phyloP scores from a whole-genome alignment of 2,113 vertebrate species.

The Coryphaenoides rupestris region DNA sequence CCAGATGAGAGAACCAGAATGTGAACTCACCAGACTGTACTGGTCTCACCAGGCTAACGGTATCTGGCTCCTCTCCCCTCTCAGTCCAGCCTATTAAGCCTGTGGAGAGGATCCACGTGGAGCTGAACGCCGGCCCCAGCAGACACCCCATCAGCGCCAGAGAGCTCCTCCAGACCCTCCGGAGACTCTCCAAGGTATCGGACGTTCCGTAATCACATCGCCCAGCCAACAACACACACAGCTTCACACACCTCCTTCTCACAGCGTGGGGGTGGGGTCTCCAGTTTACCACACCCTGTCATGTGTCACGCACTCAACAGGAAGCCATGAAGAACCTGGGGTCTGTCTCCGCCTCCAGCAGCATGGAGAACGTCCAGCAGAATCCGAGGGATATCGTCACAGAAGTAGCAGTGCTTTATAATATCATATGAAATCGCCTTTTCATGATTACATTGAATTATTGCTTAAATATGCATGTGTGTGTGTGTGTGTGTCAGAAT shows the following conservation, averaged over 20 bases:
- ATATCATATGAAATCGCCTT: too few species aligned
- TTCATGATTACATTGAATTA: too few species aligned
- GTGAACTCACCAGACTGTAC: too few species aligned
- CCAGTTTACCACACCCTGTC: conserved; percentile 1
- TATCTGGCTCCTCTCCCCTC: background rate
- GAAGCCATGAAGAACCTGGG: background rate
- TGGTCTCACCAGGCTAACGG: too few species aligned
- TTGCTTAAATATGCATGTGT: too few species aligned
- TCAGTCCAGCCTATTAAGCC: conserved; percentile 26
- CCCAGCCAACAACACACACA: background rate
- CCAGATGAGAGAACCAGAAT: too few species aligned
- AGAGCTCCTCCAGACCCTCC: conserved; percentile 47
- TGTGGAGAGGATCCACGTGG: conserved; percentile 71
- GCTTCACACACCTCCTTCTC: background rate
- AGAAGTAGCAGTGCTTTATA: too few species aligned
- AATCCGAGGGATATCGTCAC: too few species aligned
- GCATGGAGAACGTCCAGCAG: background rate
- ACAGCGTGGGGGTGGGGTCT: background rate
- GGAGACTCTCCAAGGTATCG: conserved; percentile 58
- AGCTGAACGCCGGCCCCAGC: conserved; percentile 36
- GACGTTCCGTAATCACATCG: background rate
- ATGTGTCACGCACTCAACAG: conserved; percentile 32
- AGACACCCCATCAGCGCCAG: conserved; percentile 7
- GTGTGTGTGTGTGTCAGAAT: too few species aligned
- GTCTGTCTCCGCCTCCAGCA: conserved; percentile 28